Base-by-base conservation (phyloP, 2,888 invertebrate genomes). In the Apamea sordens region DNA sequence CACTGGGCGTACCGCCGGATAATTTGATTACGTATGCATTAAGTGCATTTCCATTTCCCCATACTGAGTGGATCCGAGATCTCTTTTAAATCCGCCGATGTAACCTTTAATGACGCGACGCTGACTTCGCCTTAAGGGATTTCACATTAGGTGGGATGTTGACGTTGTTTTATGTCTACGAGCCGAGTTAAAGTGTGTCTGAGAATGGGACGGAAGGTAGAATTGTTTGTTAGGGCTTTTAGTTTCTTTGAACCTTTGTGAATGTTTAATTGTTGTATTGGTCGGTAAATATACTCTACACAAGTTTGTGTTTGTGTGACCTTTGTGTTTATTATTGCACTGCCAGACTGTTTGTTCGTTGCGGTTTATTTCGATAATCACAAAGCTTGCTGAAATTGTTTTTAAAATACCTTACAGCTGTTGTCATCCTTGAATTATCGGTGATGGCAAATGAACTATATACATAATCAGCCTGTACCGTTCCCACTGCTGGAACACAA, bases 1-100 rank as follows among this genome's bases (percentile, higher is more conserved):
- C 75, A 79, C 84, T 84, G 84, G 84, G 85, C 86, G 85, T 88
- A 80, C 90, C 89, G 88, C 86, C 85, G 91, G 93, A 94, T 95
- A 95, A 96, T 95, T 95, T 95, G 95, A 96, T 96, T 96, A 96
- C 94, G 95, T 96, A 96, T 96, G 96, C 95, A 95, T 95, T 96
- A 96, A 95, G 94, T 95, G 95, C 95, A 96, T 95, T 95, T 94
- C 95, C 95, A 95, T 96, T 95, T 94, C 95, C 95, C 93, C 82
- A 82, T 74, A 88, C 89, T 91, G 93, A 89, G 91, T 88, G 89
- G 90, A 92, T 92, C 93, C 89, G 90, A 91, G 93, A 94, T 93
- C 93, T 94, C 93, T 95, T 95, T 95, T 92, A 94, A 93, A 94
- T 92, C 91, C 90, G 84, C 84, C 92, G 87, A 89, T 91, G 92